Conservation (phyloP, 2,113 vertebrate species). For the Opisthocomus hoazin region DNA sequence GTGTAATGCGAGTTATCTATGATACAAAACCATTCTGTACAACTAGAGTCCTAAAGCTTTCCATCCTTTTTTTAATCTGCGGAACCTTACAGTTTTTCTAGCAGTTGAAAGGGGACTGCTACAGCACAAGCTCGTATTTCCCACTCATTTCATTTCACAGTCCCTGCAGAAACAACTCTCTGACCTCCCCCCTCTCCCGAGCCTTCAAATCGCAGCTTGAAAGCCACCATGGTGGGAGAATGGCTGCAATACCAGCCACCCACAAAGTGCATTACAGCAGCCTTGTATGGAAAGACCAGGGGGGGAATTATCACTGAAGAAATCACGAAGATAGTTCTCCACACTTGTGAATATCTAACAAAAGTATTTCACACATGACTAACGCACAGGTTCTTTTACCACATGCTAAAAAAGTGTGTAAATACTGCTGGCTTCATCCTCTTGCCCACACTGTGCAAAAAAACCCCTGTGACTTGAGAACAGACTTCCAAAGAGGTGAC, state of each 20-base stretch:
- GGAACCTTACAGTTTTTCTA: not conserved
- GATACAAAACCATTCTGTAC: not conserved
- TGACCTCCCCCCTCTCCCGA: not conserved
- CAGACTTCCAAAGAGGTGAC: rapidly evolving
- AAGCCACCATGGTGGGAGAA: not conserved
- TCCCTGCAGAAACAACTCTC: not conserved
- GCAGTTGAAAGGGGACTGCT: not conserved
- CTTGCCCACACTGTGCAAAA: not conserved
- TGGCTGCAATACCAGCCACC: not conserved
- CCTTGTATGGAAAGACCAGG: rapidly evolving
- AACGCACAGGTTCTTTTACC: rapidly evolving
- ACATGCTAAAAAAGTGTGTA: rapidly evolving
- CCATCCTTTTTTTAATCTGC: not conserved
- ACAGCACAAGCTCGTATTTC: not conserved
- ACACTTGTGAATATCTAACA: rapidly evolving
- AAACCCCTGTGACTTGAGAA: not conserved
- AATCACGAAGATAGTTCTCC: not conserved
- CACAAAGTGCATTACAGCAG: not conserved
- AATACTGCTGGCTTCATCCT: not conserved
- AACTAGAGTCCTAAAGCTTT: not conserved
- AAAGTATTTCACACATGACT: not conserved
- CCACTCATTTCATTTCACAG: not conserved
- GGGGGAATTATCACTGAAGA: rapidly evolving
- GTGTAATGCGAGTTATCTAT: rapidly evolving
- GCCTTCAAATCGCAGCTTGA: not conserved